Base-by-base conservation (phyloP, 2,113 vertebrate species). In the Petrocephalus microphthalmus region DNA sequence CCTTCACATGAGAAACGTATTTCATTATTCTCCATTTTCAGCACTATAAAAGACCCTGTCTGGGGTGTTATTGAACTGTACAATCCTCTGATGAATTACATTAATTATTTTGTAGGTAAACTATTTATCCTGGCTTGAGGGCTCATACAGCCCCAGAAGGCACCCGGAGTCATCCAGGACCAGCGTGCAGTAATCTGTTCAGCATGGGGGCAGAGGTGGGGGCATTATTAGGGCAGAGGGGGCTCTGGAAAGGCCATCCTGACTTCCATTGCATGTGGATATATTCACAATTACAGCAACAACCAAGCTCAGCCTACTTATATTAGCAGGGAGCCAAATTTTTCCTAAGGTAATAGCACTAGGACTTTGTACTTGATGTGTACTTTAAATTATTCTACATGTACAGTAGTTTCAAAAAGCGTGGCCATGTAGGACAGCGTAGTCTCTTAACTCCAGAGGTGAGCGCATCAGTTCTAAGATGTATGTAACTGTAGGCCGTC, bases 41-140 rank as follows among this genome's bases (percentile, higher is more conserved):
- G 47, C 17, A 17, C 88, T n/a, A 33, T 49, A 52, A 87, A 51
- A 71, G 47, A 53, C 42, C 29, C 8, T 29, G 22, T 57, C 88
- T 88, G 7, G 13, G 56, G 33, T 88, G 42, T 81, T 84, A 71
- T 45, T 52, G 57, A 67, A 88, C 52, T 85, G 84, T 37, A 85
- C 81, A 51, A 53, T 88, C 82, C 56, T 88, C 88, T 51, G 42
- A 84, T 85, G 81, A 84, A 85, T 85, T 71, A 64, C 47, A 60
- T 83, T 88, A 88, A 88, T 88, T 57, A 84, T 85, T 88, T 83
- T 84, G 37, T n/a, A 37, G 78, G 82, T 88, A 88, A 83, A 83
- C 78, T 42, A 71, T 88, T 67, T 84, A 88, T 71, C 53, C 33
- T 64, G 83, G 81, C 78, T 56, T 83, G 54, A 60, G 52, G 52